Percentiles rank a stretch among this genome's conserved stretches.
These are phyloP conservation scores for Drosophila baimaii DNA, from an alignment of 1,140 invertebrate genomes.

Conservation along the genomic window DNA sequence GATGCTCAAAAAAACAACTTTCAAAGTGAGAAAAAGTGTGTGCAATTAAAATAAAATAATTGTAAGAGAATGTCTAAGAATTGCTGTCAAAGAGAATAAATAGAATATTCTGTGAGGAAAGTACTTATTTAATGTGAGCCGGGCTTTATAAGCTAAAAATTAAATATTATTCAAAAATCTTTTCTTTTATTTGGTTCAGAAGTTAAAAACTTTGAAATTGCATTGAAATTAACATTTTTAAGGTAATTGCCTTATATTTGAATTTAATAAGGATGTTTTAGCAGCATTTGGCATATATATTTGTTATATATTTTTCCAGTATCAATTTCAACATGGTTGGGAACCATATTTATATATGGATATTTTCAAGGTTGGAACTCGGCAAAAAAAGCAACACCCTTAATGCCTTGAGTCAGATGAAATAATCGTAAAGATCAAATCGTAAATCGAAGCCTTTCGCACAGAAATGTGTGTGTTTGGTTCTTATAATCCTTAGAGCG, in stretches of 20 bases:
- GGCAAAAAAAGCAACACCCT: no score
- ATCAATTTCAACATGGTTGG: no score
- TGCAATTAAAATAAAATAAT: slow-evolving; percentile 15
- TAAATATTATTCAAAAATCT: background rate
- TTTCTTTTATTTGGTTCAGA: background rate
- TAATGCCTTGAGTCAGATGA: no score
- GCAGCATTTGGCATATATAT: no score
- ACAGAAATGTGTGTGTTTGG: background rate
- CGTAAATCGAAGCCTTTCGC: background rate
- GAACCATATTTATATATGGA: no score
- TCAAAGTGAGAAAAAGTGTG: slow-evolving; percentile 1
- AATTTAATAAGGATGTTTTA: no score
- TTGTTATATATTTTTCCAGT: no score
- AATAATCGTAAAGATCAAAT: background rate
- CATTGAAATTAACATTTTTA: background rate
- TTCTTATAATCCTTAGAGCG: background rate
- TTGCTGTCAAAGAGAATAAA: background rate
- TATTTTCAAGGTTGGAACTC: no score
- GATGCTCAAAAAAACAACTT: background rate
- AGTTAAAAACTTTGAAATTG: background rate
- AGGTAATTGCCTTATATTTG: background rate
- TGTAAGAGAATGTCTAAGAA: background rate
- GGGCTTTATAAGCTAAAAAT: background rate
- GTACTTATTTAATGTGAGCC: background rate
- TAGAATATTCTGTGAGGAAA: background rate